A percentile compares a stretch with the other conserved stretches of the same genome.
Conservation (phyloP, 2,113 vertebrate genomes). For the Mus musculus region DNA sequence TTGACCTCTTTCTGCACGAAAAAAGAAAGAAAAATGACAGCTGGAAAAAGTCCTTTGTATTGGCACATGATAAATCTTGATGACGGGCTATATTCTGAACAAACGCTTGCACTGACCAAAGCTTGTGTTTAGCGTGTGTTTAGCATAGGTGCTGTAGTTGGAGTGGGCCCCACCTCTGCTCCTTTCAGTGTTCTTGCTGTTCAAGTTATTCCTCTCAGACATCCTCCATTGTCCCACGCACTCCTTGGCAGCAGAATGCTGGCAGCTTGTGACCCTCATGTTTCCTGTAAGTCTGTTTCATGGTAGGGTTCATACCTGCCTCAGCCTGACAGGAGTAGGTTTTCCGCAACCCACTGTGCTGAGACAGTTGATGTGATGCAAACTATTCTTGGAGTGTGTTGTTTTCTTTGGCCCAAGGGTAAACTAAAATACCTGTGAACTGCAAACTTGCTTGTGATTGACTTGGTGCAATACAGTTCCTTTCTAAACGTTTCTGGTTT, state of each 20-base stretch:
- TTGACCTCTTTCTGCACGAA: slow-evolving; percentile 16
- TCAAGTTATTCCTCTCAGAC: neutral
- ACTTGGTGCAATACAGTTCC: slow-evolving; percentile 82
- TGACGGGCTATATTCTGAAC: slow-evolving; percentile 55
- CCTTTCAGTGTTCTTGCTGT: neutral
- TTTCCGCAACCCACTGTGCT: neutral
- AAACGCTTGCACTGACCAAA: slow-evolving; percentile 75
- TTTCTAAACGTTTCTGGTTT: slow-evolving; percentile 81
- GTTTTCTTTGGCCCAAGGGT: slow-evolving; percentile 72
- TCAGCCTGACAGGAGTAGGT: slow-evolving; percentile 1
- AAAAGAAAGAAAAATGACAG: slow-evolving; percentile 18
- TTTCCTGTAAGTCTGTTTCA: neutral
- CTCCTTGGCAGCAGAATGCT: slow-evolving; percentile 36
- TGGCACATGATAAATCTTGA: slow-evolving; percentile 58
- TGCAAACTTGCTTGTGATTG: slow-evolving; percentile 76
- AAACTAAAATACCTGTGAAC: slow-evolving; percentile 79
- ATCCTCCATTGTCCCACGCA: neutral
- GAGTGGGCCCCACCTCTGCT: slow-evolving; percentile 53
- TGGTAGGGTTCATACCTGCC: slow-evolving; percentile 17
- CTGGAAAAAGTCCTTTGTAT: slow-evolving; percentile 55
- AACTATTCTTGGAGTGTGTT: slow-evolving; percentile 37
- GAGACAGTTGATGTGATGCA: neutral
- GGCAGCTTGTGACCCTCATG: slow-evolving; percentile 9
- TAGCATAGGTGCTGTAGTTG: slow-evolving; percentile 65
- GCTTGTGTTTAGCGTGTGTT: slow-evolving; percentile 49